These are phyloP conservation scores for Glaucopsyche alexis DNA, from an alignment of 2,888 invertebrate genomes.

Conservation along the genomic window DNA sequence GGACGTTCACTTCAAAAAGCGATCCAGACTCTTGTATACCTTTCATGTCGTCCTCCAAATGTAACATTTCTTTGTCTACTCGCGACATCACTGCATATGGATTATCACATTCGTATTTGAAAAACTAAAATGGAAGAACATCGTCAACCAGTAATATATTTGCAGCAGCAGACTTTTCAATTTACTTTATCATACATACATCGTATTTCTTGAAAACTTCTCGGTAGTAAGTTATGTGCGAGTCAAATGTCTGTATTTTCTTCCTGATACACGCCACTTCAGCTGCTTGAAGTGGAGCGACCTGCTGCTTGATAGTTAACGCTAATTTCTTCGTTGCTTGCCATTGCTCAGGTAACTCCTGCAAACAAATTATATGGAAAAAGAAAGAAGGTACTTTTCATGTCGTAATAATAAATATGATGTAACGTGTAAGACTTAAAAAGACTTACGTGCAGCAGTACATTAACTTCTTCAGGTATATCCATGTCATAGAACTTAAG, in stretches of 20 bases:
- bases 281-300: slow-evolving; percentile 95
- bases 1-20: slow-evolving; percentile 95
- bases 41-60: slow-evolving; percentile 91
- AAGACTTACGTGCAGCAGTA: slow-evolving; percentile 85
- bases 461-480: slow-evolving; percentile 97
- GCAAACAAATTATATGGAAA: not conserved
- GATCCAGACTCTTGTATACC: slow-evolving; percentile 93
- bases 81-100: slow-evolving; percentile 89
- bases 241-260: slow-evolving; percentile 91
- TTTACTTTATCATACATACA: slow-evolving; percentile 44
- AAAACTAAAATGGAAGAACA: slow-evolving; percentile 72
- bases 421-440: not conserved
- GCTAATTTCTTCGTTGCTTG: slow-evolving; percentile 95
- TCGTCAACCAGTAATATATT: not conserved
- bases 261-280: slow-evolving; percentile 95
- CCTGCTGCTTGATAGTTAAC: slow-evolving; percentile 94
- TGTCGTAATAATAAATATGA: not conserved
- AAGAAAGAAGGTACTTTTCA: no score
- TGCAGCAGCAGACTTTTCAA: not conserved
- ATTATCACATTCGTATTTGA: slow-evolving; percentile 85
- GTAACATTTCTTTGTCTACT: slow-evolving; percentile 87
- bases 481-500: slow-evolving; percentile 97
- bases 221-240: slow-evolving; percentile 89
- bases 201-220: slow-evolving; percentile 91
- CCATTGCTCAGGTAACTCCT: slow-evolving; percentile 98